Conservation (phyloP, 2,113 vertebrate genomes). For the Amphilophus citrinellus region DNA sequence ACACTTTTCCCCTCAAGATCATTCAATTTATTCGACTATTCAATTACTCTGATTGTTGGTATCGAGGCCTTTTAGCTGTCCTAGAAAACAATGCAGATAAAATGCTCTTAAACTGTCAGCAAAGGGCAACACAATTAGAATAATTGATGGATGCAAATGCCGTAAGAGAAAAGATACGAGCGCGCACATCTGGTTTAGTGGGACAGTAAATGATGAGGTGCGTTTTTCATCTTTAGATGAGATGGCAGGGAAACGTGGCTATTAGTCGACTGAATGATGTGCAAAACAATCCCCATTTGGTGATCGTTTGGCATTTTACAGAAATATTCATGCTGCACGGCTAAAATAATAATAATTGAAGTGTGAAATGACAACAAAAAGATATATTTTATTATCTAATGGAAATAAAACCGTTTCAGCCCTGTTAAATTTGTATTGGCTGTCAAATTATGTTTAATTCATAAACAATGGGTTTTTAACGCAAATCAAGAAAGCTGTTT, state of each 20-base stretch:
- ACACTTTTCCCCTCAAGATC: constrained; percentile 73
- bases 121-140: constrained; percentile 78
- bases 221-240: constrained; percentile 25
- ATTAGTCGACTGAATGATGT: not conserved
- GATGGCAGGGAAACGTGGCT: not conserved
- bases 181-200: constrained; percentile 55
- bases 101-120: constrained; percentile 81
- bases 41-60: constrained; percentile 80
- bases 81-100: constrained; percentile 75
- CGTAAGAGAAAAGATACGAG: constrained; percentile 55
- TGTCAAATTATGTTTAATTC: not conserved
- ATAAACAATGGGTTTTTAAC: not conserved
- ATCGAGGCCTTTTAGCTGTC: constrained; percentile 70
- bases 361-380: not conserved
- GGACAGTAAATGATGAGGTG: constrained; percentile 36
- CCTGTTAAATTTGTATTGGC: rapidly evolving
- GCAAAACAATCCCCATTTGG: constrained; percentile 12
- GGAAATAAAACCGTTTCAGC: not conserved
- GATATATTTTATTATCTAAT: not conserved
- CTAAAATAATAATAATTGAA: not conserved
- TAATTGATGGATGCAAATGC: constrained; percentile 71
- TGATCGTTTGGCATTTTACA: not conserved
- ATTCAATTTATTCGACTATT: constrained; percentile 77
- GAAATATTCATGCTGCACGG: not conserved
- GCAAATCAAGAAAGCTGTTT: not conserved